Base-by-base conservation (phyloP, 2,888 invertebrate genomes). In the Cordilura impudica region DNA sequence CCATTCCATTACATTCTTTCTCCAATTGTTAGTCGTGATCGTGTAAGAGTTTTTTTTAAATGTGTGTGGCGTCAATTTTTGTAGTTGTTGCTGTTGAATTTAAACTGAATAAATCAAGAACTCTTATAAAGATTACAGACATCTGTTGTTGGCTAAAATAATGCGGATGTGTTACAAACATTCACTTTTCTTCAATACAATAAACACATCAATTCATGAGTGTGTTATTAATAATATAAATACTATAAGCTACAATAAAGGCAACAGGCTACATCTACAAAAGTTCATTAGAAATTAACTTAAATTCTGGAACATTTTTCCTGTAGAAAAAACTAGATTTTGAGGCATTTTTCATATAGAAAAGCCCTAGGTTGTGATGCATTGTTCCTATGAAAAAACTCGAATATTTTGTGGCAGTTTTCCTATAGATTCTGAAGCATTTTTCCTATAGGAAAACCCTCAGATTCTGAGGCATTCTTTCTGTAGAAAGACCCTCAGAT, bases 21-120 rank as follows among this genome's bases (percentile, higher is more conserved):
- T 53, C 18, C 54, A 54, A 67, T n/a, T n/a, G n/a, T 47, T 49
- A 31, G 35, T 63, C 78, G 78, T 78, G 78, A 78, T 74, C 77
- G 49, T 77, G 72, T 67, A 72, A 66, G 56, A 39, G 18, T 29
- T 69, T 47, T 60, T 14, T 10, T 39, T 39, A 69, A 63, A 69
- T 75, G 61, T 78, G 71, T 66, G 49, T 75, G 79, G 79, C 79
- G 74, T 65, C 77, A 81, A 81, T 81, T 79, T 81, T 70, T 80
- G 71, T 7, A 10, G 16, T 21, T 21, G 45, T 4, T 21, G 45
- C 19, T 65, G 65, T 16, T 43, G 69, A n/a, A 14, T 5, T 21
- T 51, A 79, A 77, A 54, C 72, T 61, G 35, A 51, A 75, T 67
- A 75, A 71, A 72, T 67, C 60, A 72, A 67, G 79, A 75, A 79